Evolutionary conservation across 2,797 vertebrate genomes (phyloP).

Genomic region (Girardinus metallicus): DNA sequence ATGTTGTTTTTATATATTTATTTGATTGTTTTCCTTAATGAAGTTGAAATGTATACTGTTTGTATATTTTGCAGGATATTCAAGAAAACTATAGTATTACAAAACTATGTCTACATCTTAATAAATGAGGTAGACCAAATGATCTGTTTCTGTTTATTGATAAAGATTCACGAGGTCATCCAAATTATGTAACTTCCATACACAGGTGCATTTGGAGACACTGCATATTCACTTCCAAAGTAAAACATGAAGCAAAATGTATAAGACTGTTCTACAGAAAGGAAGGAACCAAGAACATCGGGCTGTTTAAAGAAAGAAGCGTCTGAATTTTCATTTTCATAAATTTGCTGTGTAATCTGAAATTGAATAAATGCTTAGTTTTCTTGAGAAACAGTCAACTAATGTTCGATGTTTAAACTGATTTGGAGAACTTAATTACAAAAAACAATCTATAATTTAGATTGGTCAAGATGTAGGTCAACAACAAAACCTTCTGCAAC

Average conservation of each 20-base stretch:
- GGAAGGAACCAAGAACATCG: background rate
- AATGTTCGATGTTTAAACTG: background rate
- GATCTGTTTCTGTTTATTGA: slow-evolving; percentile 6
- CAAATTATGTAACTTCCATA: background rate
- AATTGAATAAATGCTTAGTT: background rate
- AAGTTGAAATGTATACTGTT: slow-evolving; percentile 16
- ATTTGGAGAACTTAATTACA: background rate
- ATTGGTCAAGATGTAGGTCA: background rate
- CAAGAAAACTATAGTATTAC: slow-evolving; percentile 14
- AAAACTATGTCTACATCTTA: slow-evolving; percentile 13
- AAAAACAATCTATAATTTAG: background rate
- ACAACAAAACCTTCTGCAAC: background rate
- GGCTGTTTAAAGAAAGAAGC: background rate
- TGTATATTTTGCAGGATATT: slow-evolving; percentile 34
- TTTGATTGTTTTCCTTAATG: slow-evolving; percentile 28
- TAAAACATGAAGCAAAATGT: background rate
- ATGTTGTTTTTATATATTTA: slow-evolving; percentile 53
- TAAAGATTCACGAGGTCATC: background rate
- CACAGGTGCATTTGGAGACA: background rate
- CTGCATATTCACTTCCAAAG: background rate
- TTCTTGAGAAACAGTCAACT: background rate
- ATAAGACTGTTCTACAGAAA: background rate
- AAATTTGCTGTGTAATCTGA: background rate
- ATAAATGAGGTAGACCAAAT: slow-evolving; percentile 5
- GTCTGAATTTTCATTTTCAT: background rate